Evolutionary conservation across 2,113 vertebrate species (phyloP), one percentile per base, ranked within the genome.

Genomic region (Cheilinus undulatus): DNA sequence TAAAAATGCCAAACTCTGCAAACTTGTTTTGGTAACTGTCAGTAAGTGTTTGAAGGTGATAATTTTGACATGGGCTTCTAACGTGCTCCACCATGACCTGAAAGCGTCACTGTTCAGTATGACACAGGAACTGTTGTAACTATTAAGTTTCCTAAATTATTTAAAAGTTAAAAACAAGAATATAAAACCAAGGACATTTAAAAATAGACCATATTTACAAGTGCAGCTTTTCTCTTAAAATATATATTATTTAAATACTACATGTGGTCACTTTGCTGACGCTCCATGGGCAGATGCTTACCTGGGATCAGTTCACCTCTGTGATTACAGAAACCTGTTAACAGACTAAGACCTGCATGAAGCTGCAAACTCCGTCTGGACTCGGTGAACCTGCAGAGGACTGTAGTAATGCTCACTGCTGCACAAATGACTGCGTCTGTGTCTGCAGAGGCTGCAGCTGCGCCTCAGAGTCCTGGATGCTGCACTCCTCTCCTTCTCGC

Each of bases 401-500:
- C 36, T 26, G 56, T 19, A 45, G 61, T 22, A 3, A 28, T 5
- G 26, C 52, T 38, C 24, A 10, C 50, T 43, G 78, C 42, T 32
- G 45, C 20, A 14, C 28, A 0, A 49, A 1, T 0, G 95, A 92
- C 76, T 97, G 96, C 2, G 95, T 90, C 83, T 97, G 96, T 30
- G 94, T 91, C 83, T 95, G 93, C 78, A 88, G 77, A 27, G 89
- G 73, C 93, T 88, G 86, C 5, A 95, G 77, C 0, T 74, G 82
- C 0, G 94, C 60, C 32, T 97, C 95, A 0, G 93, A 94, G 48
- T 95, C 95, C 17, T 63, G 87, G 27, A 92, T 77, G 67, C 72
- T 85, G 90, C 95, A 54, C 54, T 91, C 88, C 1, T 95, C 93
- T 1, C 93, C 93, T 3, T 94, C 88, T 0, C 96, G 95, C 73